Base-by-base conservation (phyloP, 2,888 invertebrate genomes). In the Thereva unica region DNA sequence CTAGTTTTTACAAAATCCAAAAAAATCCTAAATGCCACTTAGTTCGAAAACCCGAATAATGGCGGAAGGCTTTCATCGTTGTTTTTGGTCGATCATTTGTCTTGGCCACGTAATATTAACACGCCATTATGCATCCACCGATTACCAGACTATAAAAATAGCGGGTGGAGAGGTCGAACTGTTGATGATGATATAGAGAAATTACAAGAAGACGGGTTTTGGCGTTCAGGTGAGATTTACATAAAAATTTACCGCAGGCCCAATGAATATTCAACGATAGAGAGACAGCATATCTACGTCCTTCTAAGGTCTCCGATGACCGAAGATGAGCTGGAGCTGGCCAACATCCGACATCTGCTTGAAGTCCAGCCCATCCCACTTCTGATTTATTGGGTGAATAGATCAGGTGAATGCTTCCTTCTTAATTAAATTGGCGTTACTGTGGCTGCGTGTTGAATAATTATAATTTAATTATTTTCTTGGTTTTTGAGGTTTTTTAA, bases 381-480 rank as follows among this genome's bases (percentile, higher is more conserved):
- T 23, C 61, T 61, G 61, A 61, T 61, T 61, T 61, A 61, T 61
- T 61, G 61, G 50, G 50, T 61, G 61, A 61, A 61, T 61, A 61
- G 61, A 61, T 61, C 61, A 61, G 61, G 50, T 61, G 61, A 61
- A 61, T 50, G 61, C 50, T 50, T 34, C 61, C 50, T 50, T 10
- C 50, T 50, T 61, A 61, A 61, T 61, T 61, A 61, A 61, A 50
- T 61, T 61, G 61, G 49, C 50, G 61, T 34, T 45, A 50, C 40
- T 41, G 61, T 44, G 49, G 61, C 61, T 34, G 40, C 41, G 61
- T 61, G 61, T 61, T 61, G 61, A 49, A 61, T 61, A 61, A 61
- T 61, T 61, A 41, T 61, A 40, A 50, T 61, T 50, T 61, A 61
- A 61, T 61, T 61, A 61, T 50, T 61, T 61, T 50, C 4, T 35